A percentile compares a stretch with the other conserved stretches of the same genome.
phyloP scores from a whole-genome alignment of 2,113 vertebrate genomes.

The Melanostigma gelatinosum region DNA sequence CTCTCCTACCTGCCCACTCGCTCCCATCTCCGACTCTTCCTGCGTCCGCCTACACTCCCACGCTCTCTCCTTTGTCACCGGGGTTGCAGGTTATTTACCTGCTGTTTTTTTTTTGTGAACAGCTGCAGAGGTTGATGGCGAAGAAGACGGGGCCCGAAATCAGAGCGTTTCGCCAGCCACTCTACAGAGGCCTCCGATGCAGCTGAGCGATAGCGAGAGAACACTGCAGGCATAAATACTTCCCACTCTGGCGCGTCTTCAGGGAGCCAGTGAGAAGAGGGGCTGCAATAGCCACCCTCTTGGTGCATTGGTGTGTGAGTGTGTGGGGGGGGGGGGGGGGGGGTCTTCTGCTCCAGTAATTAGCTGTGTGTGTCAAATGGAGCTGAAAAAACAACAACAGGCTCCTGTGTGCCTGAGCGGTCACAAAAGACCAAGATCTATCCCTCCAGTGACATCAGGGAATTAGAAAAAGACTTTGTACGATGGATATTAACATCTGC shows the following conservation, averaged over 20 bases:
- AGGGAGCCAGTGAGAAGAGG: conserved; percentile 47
- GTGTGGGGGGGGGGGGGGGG: not conserved
- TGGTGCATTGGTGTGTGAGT: conserved; percentile 20
- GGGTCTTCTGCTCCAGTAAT: conserved; percentile 44
- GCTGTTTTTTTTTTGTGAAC: conserved; percentile 27
- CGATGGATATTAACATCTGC: conserved; percentile 7
- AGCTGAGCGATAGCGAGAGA: conserved; percentile 37
- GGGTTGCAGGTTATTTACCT: conserved; percentile 57
- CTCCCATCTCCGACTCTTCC: conserved; percentile 62
- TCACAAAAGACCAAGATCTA: conserved; percentile 5
- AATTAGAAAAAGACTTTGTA: conserved; percentile 3
- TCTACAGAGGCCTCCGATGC: conserved; percentile 42
- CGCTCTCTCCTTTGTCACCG: conserved; percentile 55
- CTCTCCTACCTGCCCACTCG: conserved; percentile 71
- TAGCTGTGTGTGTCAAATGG: conserved; percentile 56
- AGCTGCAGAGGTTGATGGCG: conserved; percentile 27
- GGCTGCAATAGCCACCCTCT: conserved; percentile 46
- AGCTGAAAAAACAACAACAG: conserved; percentile 52
- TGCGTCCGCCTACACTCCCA: conserved; percentile 68
- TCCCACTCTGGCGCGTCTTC: conserved; percentile 41
- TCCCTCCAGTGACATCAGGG: conserved; percentile 25
- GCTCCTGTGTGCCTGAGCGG: conserved; percentile 23
- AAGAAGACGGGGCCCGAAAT: conserved; percentile 16
- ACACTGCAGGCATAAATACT: conserved; percentile 46
- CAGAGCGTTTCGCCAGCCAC: conserved; percentile 33